Conservation (phyloP, 2,888 invertebrate species). For the Drosophila lacicola region DNA sequence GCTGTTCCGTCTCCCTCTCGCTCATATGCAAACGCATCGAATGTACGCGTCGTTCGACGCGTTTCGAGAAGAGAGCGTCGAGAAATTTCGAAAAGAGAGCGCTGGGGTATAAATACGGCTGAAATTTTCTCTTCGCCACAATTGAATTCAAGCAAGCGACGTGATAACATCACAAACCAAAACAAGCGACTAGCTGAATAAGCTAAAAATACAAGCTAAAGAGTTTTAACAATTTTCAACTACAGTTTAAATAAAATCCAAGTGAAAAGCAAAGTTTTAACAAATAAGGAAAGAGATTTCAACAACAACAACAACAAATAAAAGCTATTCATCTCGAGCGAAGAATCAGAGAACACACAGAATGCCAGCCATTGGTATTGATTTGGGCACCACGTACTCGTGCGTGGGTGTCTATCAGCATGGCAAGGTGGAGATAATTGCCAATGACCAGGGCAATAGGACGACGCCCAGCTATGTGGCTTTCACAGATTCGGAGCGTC, state of each 20-base stretch:
- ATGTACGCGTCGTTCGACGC: conserved; percentile 18
- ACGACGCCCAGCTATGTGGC: conserved; percentile 87
- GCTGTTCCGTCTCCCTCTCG: conserved; percentile 11
- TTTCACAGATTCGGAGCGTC: conserved; percentile 93
- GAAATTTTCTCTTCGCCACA: conserved; percentile 45
- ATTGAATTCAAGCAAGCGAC: conserved; percentile 64
- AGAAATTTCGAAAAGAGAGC: conserved; percentile 57
- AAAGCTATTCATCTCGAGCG: background rate
- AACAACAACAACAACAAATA: background rate
- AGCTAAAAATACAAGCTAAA: conserved; percentile 29
- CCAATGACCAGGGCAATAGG: conserved; percentile 91
- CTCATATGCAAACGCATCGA: conserved; percentile 9
- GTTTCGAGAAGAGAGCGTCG: conserved; percentile 48
- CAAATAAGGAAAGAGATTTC: background rate
- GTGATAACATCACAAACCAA: conserved; percentile 44
- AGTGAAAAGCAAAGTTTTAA: conserved; percentile 1
- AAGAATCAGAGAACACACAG: conserved; percentile 25
- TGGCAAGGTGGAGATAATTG: conserved; percentile 93
- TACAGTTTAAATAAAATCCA: conserved; percentile 2
- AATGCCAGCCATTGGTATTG: conserved; percentile 88
- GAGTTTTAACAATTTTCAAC: conserved; percentile 2
- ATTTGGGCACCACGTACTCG: conserved; percentile 87
- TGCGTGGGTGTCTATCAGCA: conserved; percentile 93
- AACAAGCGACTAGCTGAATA: conserved; percentile 56
- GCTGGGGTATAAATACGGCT: conserved; percentile 60